Evolutionary conservation across 2,113 vertebrate genomes (phyloP).

Genomic region (Turdus rufiventris): DNA sequence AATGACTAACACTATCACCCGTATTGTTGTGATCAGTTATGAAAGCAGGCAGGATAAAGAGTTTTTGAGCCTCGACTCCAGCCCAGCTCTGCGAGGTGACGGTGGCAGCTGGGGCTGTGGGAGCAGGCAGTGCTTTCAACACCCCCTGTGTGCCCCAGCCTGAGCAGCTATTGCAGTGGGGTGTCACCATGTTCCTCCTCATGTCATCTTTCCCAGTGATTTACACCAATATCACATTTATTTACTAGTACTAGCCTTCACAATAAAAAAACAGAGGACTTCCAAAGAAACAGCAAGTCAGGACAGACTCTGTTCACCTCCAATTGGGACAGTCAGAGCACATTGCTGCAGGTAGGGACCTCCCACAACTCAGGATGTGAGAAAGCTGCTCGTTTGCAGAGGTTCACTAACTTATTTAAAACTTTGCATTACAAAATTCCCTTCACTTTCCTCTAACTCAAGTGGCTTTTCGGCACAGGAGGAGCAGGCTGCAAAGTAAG

Average conservation of each 20-base stretch:
- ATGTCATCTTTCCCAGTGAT: neutral
- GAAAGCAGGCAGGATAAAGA: neutral
- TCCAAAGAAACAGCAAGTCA: neutral
- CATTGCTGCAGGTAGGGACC: neutral
- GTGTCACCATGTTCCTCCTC: neutral
- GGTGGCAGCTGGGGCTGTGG: neutral
- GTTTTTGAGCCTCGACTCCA: neutral
- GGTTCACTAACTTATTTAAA: neutral
- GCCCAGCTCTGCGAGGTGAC: fast-evolving
- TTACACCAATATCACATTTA: neutral
- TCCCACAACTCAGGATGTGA: fast-evolving
- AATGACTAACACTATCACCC: neutral
- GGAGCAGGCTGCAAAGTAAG: neutral
- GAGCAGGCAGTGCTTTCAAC: neutral
- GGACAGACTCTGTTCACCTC: neutral
- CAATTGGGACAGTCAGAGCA: fast-evolving
- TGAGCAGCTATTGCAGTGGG: neutral
- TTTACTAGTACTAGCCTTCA: neutral
- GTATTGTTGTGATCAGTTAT: neutral
- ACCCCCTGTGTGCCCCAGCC: neutral
- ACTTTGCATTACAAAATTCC: neutral
- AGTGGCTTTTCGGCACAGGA: neutral
- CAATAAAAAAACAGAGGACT: neutral
- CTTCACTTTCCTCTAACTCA: neutral
- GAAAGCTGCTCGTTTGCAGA: neutral